Base-by-base conservation (phyloP, 2,888 invertebrate genomes). In the Stenurella melanura region DNA sequence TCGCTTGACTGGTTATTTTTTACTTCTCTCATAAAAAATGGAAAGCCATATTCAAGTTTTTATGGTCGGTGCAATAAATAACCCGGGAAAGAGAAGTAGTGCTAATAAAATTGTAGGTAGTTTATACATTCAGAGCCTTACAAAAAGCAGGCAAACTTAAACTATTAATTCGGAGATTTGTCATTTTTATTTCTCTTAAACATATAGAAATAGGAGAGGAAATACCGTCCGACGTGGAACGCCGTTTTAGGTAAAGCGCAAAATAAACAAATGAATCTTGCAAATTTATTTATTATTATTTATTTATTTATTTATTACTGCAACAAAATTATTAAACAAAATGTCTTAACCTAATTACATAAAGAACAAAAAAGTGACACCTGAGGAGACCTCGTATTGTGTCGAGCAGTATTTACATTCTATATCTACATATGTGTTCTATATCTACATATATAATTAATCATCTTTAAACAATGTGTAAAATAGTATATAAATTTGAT, bases 131-230 rank as follows among this genome's bases (percentile, higher is more conserved):
- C 78, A 78, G 73, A 61, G 71, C 70, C 38, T 69, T 71, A 61
- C 54, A 76, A 74, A 80, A 78, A 75, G 64, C 69, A 68, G 60
- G 76, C 19, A 70, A 79, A 79, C 73, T 78, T 78, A 54, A 19
- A 71, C 64, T 78, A 79, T 81, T 79, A 81, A 79, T 79, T 75
- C 75, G 58, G 75, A 64, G 72, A 76, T 81, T 79, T 81, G 77
- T 81, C 81, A 79, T 78, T 81, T 81, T 81, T 78, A 81, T 81
- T 78, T 71, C 73, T 69, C 73, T 73, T 66, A 60, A 73, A 73
- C 58, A 60, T 64, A 73, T 78, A 74, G 70, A 73, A 74, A 34
- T 74, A 38, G 70, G 57, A 69, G 72, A 57, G 26, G 5, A 26
- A 54, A 50, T 10, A 30, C 19, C 7, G 61, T n/a, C 17, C 26